Evolutionary conservation across 1,140 invertebrate species (phyloP).

Genomic region (Achroia grisella): DNA sequence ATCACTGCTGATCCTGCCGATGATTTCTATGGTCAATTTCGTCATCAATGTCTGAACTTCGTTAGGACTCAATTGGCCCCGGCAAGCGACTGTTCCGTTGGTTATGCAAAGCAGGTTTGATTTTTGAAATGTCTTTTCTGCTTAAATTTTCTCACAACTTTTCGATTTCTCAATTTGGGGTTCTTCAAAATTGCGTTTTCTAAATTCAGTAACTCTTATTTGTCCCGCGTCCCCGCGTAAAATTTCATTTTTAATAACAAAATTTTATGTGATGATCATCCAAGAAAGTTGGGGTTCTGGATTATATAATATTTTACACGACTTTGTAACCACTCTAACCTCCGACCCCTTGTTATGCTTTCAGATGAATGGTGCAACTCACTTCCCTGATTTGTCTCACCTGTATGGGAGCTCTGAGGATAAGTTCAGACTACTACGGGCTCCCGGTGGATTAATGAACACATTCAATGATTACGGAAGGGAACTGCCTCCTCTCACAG

Average conservation of each 20-base stretch:
- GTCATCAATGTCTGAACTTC: slow-evolving; percentile 80
- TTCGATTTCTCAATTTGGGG: too few species aligned
- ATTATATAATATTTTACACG: too few species aligned
- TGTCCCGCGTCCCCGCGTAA: too few species aligned
- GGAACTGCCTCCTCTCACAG: slow-evolving; percentile 74
- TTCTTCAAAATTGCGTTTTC: too few species aligned
- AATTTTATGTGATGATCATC: too few species aligned
- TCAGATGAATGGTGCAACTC: slow-evolving; percentile 85
- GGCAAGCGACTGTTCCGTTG: slow-evolving; percentile 77
- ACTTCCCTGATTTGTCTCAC: slow-evolving; percentile 82
- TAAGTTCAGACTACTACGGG: slow-evolving; percentile 71
- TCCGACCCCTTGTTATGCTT: too few species aligned
- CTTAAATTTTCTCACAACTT: too few species aligned
- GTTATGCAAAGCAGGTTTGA: slow-evolving; percentile 79
- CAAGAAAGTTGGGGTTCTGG: too few species aligned
- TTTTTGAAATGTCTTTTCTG: too few species aligned
- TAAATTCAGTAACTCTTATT: too few species aligned
- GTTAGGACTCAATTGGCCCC: slow-evolving; percentile 79
- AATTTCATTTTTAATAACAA: too few species aligned
- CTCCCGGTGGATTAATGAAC: slow-evolving; percentile 74
- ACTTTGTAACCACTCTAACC: too few species aligned
- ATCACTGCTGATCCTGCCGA: slow-evolving; percentile 80
- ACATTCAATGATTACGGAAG: slow-evolving; percentile 76
- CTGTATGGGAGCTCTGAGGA: slow-evolving; percentile 81
- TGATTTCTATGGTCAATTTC: slow-evolving; percentile 77